Base-by-base conservation (phyloP, 2,797 vertebrate genomes). In the Aselliscus stoliczkanus region DNA sequence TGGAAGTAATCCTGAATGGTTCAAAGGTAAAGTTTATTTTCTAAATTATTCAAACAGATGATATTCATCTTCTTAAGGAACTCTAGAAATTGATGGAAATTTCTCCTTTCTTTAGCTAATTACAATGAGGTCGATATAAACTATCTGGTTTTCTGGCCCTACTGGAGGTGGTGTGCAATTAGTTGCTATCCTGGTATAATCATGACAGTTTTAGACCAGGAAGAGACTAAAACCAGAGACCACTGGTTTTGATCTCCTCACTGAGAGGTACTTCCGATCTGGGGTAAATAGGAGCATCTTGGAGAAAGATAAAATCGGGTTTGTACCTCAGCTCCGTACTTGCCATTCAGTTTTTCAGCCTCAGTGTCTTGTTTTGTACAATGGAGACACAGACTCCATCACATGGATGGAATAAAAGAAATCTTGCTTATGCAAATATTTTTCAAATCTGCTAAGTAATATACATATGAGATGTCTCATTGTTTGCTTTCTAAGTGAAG, bases 11-110 rank as follows among this genome's bases (percentile, higher is more conserved):
- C 8, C 4, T 69, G 7, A 81, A 21, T 82, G n/a, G 1, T 76
- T 91, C 47, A 27, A 34, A 90, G 50, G 39, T n/a, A 92, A 88
- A 70, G 23, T 97, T 89, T 37, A 93, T 17, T 20, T 81, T 60
- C 39, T 65, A 64, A 64, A 77, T 89, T 89, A 90, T 90, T 95
- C 65, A 76, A 34, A 93, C 4, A 67, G 47, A 27, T 77, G 17
- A 54, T 34, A 39, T 83, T 93, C 94, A 72, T 83, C 62, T 84
- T 87, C 73, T 62, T 64, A 52, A 72, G 31, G 27, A 67, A 82
- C 89, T 95, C 21, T 87, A 69, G 64, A 90, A 94, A 82, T 77
- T 65, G 81, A 47, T 67, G 44, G 75, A 79, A n/a, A 34, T 80
- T 34, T 92, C 37, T 88, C 1, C 4, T 73, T 94, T 92, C 14